Evolutionary conservation across 2,797 vertebrate genomes (phyloP).

Genomic region (Pangasius sanitwongsei): DNA sequence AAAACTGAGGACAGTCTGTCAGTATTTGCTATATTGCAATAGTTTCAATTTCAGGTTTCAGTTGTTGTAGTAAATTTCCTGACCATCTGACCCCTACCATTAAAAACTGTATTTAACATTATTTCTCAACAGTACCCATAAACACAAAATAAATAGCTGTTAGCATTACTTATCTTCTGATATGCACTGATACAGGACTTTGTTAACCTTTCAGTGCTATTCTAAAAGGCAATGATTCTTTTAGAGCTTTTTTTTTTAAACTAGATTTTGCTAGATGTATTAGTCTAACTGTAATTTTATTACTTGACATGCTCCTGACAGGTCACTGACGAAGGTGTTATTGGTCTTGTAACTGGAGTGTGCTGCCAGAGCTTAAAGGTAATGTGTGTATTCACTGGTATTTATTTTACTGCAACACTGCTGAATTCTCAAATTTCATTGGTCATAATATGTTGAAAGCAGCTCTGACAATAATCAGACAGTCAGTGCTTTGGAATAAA

Average conservation of each 20-base stretch:
- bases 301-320: constrained; percentile 52
- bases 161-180: background rate
- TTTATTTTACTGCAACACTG: background rate
- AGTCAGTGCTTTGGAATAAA: background rate
- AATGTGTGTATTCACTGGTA: constrained; percentile 42
- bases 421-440: background rate
- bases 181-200: background rate
- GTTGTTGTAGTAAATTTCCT: background rate
- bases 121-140: background rate
- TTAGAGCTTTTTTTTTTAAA: background rate
- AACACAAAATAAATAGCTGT: background rate
- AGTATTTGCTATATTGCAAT: too few species aligned
- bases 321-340: constrained; percentile 84
- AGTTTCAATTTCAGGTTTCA: background rate
- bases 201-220: background rate
- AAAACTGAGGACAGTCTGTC: too few species aligned
- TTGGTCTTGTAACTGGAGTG: constrained; percentile 78
- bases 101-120: background rate
- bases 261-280: background rate
- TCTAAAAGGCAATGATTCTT: background rate
- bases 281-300: background rate
- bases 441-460: background rate
- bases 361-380: constrained; percentile 84
- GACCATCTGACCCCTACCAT: background rate
- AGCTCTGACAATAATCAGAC: background rate